Percentiles rank a stretch among this genome's conserved stretches.
Conservation (phyloP, 2,888 invertebrate genomes). For the Spicauda simplicius region DNA sequence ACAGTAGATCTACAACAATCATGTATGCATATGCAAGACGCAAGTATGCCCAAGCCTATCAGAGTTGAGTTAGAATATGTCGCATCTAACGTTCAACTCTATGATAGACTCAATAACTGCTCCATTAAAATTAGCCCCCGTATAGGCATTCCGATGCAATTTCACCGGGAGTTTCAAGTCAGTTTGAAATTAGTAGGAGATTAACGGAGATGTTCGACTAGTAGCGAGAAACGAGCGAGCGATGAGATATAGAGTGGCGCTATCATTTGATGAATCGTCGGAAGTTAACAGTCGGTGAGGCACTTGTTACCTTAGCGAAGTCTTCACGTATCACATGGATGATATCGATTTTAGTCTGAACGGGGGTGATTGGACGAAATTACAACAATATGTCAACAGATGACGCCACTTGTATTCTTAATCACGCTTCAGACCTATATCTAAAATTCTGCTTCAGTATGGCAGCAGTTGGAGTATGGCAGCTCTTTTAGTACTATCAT, state of each 20-base stretch:
- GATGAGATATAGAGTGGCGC: background rate
- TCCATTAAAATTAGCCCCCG: constrained; percentile 30
- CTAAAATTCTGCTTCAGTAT: no score
- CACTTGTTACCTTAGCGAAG: no score
- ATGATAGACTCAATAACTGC: constrained; percentile 15
- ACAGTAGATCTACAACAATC: background rate
- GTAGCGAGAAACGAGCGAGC: background rate
- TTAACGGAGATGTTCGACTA: constrained; percentile 5
- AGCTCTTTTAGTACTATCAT: no score
- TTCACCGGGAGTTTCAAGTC: constrained; percentile 16
- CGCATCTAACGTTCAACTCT: background rate
- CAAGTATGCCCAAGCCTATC: background rate
- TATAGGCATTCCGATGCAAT: constrained; percentile 34
- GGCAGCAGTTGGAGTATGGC: no score
- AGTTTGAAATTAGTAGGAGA: constrained; percentile 25
- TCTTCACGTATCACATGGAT: no score
- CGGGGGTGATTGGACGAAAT: no score
- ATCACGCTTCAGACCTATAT: no score
- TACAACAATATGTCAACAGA: no score
- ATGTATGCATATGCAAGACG: background rate
- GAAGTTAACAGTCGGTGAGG: no score
- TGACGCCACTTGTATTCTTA: no score
- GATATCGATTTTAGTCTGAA: no score
- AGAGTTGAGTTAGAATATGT: background rate
- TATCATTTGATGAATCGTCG: no score